phyloP scores from a whole-genome alignment of 2,113 vertebrate species.

The Serinus canaria region DNA sequence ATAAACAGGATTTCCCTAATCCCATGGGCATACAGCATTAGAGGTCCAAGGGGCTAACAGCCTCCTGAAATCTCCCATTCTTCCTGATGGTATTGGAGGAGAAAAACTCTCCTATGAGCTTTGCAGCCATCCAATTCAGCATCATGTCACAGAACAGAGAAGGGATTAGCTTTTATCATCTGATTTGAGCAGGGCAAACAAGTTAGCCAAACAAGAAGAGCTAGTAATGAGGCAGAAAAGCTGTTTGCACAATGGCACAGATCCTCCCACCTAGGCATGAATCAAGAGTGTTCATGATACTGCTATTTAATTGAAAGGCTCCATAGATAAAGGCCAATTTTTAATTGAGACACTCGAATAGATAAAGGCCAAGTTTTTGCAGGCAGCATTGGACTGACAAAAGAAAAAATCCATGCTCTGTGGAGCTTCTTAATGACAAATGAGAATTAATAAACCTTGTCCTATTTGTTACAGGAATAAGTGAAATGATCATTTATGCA shows the following conservation, averaged over 20 bases:
- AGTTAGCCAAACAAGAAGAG: constrained; percentile 5
- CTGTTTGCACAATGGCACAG: background rate
- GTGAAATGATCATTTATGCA: background rate
- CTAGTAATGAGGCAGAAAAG: constrained; percentile 26
- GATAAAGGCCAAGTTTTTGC: background rate
- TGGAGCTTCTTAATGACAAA: background rate
- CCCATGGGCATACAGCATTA: background rate
- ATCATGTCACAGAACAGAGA: background rate
- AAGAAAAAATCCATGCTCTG: background rate
- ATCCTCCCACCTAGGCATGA: background rate
- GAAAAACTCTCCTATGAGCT: background rate
- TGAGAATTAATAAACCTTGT: background rate
- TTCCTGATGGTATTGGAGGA: background rate
- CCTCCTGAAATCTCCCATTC: background rate
- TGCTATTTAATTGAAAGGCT: background rate
- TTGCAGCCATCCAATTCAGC: background rate
- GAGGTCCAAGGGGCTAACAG: background rate
- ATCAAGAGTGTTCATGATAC: background rate
- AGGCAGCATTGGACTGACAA: background rate
- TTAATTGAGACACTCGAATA: background rate
- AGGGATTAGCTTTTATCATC: background rate
- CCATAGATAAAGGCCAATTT: background rate
- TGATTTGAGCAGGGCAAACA: background rate
- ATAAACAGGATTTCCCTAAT: background rate
- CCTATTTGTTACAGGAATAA: background rate